Evolutionary conservation across 1,140 invertebrate species (phyloP), one percentile per base, ranked within the genome.

Genomic region (Hyposmocoma kahamanoa): DNA sequence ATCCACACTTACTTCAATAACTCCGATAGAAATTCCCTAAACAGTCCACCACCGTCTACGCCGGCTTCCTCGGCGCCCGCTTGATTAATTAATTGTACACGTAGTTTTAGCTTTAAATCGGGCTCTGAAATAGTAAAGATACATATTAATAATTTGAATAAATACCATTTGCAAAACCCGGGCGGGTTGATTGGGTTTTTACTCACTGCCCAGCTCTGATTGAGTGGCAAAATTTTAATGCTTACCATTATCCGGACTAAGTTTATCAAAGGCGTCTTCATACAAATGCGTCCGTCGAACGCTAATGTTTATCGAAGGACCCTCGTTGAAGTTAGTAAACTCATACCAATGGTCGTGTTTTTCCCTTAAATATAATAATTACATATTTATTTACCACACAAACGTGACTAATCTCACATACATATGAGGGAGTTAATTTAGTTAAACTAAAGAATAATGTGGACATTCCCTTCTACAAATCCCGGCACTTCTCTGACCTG

Each of bases 201-300:
- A n/a, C n/a, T n/a, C n/a, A n/a, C n/a, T n/a, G n/a, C n/a, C n/a
- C n/a, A n/a, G n/a, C n/a, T n/a, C n/a, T n/a, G n/a, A n/a, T n/a
- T n/a, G n/a, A n/a, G n/a, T n/a, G n/a, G n/a, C n/a, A n/a, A n/a
- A n/a, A n/a, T n/a, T n/a, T n/a, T n/a, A n/a, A n/a, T 13, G 1
- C 68, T 73, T 82, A 94, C 94, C 94, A 88, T 97, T 98, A 64
- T 96, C 94, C 1, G 90, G 89, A 3, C 96, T 96, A 0, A 99
- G 84, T 81, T 97, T 97, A 21, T 97, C 96, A 82, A 97, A 98
- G 0, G 97, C 96, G 87, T 99, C 98, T 86, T 99, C 98, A 79
- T 99, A 99, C 0, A 99, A 88, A 86, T 97, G 97, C 64, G 94
- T 95, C 46, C 98, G 88, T 41, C 97, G 87, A 1, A 98, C 94